Conservation (phyloP, 1,140 invertebrate genomes). For the Microvelia longipes region DNA sequence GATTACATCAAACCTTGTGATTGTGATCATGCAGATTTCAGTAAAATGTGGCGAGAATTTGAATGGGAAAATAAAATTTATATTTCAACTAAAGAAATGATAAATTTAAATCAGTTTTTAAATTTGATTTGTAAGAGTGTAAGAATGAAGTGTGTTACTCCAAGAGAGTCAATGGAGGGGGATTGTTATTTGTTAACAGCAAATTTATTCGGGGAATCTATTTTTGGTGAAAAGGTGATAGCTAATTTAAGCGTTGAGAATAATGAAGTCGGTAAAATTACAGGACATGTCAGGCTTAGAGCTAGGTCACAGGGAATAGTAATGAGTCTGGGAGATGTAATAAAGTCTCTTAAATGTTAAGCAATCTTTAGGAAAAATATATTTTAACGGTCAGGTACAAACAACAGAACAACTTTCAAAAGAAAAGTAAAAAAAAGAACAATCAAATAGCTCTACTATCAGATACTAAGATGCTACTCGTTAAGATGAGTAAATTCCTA, state of each 20-base stretch:
- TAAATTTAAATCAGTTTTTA: conserved; percentile 82
- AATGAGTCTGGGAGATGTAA: conserved; percentile 86
- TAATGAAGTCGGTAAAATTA: conserved; percentile 65
- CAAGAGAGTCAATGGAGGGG: conserved; percentile 81
- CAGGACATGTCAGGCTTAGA: conserved; percentile 89
- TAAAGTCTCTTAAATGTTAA: too few species aligned
- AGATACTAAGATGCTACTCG: too few species aligned
- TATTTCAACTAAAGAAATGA: conserved; percentile 90
- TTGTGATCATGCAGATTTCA: conserved; percentile 87
- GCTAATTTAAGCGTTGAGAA: conserved; percentile 97
- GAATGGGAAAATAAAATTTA: conserved; percentile 89
- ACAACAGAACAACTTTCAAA: too few species aligned
- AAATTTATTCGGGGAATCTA: conserved; percentile 95
- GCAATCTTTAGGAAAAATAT: too few species aligned
- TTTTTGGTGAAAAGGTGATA: conserved; percentile 96
- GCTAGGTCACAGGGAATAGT: conserved; percentile 98
- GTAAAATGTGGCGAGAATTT: conserved; percentile 99
- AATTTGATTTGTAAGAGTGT: conserved; percentile 82
- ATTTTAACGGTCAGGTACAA: too few species aligned
- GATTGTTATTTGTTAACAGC: conserved; percentile 98
- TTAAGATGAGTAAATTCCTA: too few species aligned
- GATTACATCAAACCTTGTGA: conserved; percentile 95
- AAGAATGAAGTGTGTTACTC: conserved; percentile 97
- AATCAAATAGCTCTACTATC: too few species aligned
- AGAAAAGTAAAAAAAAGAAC: too few species aligned